Conservation (phyloP, 2,113 vertebrate genomes). For the Scalopus aquaticus region DNA sequence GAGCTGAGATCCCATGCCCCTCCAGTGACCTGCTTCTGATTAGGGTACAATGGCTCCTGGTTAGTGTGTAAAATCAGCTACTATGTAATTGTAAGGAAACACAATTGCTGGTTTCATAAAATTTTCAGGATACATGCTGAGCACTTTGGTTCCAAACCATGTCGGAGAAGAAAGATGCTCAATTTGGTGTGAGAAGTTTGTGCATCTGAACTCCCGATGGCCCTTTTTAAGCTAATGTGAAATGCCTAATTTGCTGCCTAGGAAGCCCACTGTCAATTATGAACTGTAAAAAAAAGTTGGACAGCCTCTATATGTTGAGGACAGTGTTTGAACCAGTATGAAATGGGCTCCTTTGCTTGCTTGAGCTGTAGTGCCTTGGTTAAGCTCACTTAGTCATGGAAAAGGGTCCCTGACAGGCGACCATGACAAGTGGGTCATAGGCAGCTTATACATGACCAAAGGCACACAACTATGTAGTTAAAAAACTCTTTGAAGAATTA, state of each 20-base stretch:
- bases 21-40: conserved; percentile 6
- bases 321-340: not conserved
- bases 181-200: conserved; percentile 21
- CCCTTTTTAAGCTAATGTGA: not conserved
- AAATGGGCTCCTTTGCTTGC: not conserved
- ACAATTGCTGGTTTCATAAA: conserved; percentile 60
- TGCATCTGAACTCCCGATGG: not conserved
- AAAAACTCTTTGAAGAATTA: not conserved
- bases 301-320: not conserved
- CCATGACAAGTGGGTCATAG: rapidly evolving
- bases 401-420: not conserved
- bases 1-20: conserved; percentile 42
- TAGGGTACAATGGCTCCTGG: conserved; percentile 40
- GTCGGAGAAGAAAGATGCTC: not conserved
- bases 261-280: not conserved
- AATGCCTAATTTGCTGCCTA: conserved; percentile 36
- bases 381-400: not conserved
- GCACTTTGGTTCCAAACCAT: conserved; percentile 35
- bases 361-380: not conserved
- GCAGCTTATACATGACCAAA: not conserved
- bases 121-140: conserved; percentile 22
- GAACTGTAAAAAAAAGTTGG: not conserved
- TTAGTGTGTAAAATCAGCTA: conserved; percentile 57
- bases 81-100: conserved; percentile 42
- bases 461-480: not conserved